These are phyloP conservation scores for Laothoe populi DNA, from an alignment of 2,888 invertebrate genomes.

Conservation along the genomic window DNA sequence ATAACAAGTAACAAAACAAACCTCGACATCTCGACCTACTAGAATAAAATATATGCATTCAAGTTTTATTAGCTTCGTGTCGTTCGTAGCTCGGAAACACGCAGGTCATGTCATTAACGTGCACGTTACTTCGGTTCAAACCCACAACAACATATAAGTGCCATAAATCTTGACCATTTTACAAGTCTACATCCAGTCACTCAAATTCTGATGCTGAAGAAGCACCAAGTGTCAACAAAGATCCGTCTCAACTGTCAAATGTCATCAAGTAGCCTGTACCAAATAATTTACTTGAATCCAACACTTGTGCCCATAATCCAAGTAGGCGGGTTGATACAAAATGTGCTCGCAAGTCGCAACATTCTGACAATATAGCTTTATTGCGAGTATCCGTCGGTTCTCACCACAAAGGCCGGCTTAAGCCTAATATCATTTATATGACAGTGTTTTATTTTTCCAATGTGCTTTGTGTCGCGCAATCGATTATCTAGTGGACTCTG, in stretches of 20 bases:
- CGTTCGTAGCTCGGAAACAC: background rate
- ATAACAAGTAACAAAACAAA: background rate
- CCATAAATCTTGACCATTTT: background rate
- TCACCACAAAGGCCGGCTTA: slow-evolving; percentile 22
- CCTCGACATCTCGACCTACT: background rate
- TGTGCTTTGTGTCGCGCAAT: slow-evolving; percentile 10
- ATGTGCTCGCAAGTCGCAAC: background rate
- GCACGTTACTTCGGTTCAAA: background rate
- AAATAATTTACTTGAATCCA: background rate
- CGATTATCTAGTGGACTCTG: slow-evolving; percentile 14
- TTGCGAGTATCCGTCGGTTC: slow-evolving; percentile 1
- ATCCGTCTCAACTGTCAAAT: no score
- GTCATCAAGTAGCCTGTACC: background rate
- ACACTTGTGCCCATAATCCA: background rate
- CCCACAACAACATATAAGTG: background rate
- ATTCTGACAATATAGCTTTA: slow-evolving; percentile 15
- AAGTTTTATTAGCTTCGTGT: slow-evolving; percentile 16
- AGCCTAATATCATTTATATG: slow-evolving; percentile 24
- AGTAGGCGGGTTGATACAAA: background rate
- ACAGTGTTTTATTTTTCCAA: slow-evolving; percentile 22
- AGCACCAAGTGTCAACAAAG: background rate
- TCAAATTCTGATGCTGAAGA: background rate
- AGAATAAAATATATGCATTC: slow-evolving; percentile 17
- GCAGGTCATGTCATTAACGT: slow-evolving; percentile 8
- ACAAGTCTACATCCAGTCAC: background rate